Conservation (phyloP, 1,140 invertebrate species). For the Magallana angulata region DNA sequence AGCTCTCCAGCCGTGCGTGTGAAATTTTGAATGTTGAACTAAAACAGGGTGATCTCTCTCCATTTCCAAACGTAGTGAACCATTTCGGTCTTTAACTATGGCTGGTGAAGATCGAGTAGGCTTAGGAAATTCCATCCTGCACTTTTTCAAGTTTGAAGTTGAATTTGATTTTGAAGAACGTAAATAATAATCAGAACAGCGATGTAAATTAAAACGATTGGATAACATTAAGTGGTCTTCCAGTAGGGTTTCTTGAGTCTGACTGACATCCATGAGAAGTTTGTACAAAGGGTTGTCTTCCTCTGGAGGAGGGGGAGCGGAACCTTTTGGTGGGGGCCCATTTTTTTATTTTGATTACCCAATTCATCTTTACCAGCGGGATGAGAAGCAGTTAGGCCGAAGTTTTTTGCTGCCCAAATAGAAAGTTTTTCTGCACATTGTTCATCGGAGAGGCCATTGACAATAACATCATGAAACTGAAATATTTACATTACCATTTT, state of each 20-base stretch:
- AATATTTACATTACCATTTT: too few species aligned
- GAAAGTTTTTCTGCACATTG: conserved; percentile 52
- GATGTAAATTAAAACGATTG: conserved; percentile 58
- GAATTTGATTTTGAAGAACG: neutral
- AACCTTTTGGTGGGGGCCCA: conserved; percentile 59
- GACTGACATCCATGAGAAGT: conserved; percentile 59
- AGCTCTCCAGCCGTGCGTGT: too few species aligned
- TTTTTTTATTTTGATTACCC: conserved; percentile 54
- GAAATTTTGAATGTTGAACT: too few species aligned
- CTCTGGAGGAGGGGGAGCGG: conserved; percentile 28
- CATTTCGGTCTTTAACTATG: too few species aligned
- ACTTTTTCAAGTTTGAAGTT: neutral
- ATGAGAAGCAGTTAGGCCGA: conserved; percentile 48
- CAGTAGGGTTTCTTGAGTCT: conserved; percentile 48
- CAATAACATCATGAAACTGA: conserved; percentile 31
- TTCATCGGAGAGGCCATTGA: conserved; percentile 27
- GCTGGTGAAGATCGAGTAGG: too few species aligned
- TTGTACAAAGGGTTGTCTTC: conserved; percentile 53
- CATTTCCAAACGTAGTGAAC: too few species aligned
- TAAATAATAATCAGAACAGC: conserved; percentile 57
- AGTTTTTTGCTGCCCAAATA: conserved; percentile 47
- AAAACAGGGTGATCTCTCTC: too few species aligned
- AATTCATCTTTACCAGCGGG: conserved; percentile 50
- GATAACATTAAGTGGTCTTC: conserved; percentile 50
- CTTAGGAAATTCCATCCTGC: conserved; percentile 37